phyloP scores from a whole-genome alignment of 2,888 invertebrate genomes.

The Torymus texanus region DNA sequence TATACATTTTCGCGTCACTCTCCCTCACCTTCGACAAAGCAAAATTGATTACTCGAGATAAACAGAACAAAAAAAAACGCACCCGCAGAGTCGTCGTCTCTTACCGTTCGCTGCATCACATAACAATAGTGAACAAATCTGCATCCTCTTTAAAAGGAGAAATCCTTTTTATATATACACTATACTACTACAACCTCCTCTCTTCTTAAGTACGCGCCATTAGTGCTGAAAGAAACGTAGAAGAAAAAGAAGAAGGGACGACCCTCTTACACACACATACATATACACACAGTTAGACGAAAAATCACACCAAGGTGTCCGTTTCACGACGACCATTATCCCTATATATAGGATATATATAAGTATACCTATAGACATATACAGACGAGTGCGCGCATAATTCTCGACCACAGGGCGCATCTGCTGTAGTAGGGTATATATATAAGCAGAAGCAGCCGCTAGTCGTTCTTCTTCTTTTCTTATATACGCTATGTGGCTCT shows the following conservation, averaged over 20 bases:
- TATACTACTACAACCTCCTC: too few relatives aligned
- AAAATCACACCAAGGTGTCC: constrained; percentile 10
- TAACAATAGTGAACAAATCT: constrained; percentile 33
- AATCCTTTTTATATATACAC: constrained; percentile 35
- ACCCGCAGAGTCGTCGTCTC: not conserved
- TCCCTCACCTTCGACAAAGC: not conserved
- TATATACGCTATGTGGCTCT: too few relatives aligned
- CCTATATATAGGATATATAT: not conserved
- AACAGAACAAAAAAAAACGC: not conserved
- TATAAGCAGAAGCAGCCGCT: too few relatives aligned
- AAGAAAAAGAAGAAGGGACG: not conserved
- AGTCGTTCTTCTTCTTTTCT: too few relatives aligned
- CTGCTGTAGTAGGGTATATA: too few relatives aligned
- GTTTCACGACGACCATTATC: not conserved
- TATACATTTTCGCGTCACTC: too few relatives aligned
- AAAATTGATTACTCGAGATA: constrained; percentile 11
- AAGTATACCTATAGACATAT: too few relatives aligned
- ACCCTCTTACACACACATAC: too few relatives aligned
- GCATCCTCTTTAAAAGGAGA: constrained; percentile 17
- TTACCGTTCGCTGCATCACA: not conserved
- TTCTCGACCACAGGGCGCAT: too few relatives aligned
- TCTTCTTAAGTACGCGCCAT: constrained; percentile 34
- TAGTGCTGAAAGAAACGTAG: not conserved
- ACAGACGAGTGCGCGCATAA: too few relatives aligned
- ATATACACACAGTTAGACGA: not conserved